These are phyloP conservation scores for Sebastiscus tertius DNA, from an alignment of 2,797 vertebrate genomes.

Conservation along the genomic window DNA sequence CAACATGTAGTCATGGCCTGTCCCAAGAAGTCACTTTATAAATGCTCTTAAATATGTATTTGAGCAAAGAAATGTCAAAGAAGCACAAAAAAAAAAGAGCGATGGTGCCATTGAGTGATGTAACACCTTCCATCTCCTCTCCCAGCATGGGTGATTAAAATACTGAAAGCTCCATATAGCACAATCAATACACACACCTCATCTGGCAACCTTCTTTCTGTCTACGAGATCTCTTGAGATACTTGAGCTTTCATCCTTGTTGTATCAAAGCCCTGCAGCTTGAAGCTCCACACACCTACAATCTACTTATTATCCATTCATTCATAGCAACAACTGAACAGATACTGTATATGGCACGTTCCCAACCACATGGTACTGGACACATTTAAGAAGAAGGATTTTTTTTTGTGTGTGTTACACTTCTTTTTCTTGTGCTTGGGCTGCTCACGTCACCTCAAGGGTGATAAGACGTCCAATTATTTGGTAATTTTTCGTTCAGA, in stretches of 20 bases:
- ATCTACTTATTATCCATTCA: constrained; percentile 25
- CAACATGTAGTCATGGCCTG: constrained; percentile 23
- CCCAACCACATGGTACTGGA: constrained; percentile 56
- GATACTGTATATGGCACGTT: constrained; percentile 45
- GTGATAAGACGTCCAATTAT: constrained; percentile 79
- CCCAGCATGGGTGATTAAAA: constrained; percentile 60
- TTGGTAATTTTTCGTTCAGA: constrained; percentile 76
- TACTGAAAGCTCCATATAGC: constrained; percentile 60
- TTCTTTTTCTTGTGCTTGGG: constrained; percentile 62
- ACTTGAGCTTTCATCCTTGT: constrained; percentile 17
- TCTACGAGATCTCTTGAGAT: constrained; percentile 37
- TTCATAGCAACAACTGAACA: constrained; percentile 42
- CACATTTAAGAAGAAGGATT: constrained; percentile 62
- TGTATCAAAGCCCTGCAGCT: constrained; percentile 20
- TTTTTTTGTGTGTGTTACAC: constrained; percentile 41
- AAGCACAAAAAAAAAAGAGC: constrained; percentile 41
- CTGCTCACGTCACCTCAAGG: constrained; percentile 67
- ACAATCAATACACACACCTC: constrained; percentile 61
- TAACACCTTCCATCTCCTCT: constrained; percentile 48
- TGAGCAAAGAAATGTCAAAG: constrained; percentile 46
- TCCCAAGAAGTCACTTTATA: constrained; percentile 3
- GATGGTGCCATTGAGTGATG: constrained; percentile 26
- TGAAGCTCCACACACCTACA: constrained; percentile 10
- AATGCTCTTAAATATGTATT: constrained; percentile 27
- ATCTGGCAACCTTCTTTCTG: constrained; percentile 15